Conservation (phyloP, 2,797 vertebrate genomes). For the Distichodus sexfasciatus region DNA sequence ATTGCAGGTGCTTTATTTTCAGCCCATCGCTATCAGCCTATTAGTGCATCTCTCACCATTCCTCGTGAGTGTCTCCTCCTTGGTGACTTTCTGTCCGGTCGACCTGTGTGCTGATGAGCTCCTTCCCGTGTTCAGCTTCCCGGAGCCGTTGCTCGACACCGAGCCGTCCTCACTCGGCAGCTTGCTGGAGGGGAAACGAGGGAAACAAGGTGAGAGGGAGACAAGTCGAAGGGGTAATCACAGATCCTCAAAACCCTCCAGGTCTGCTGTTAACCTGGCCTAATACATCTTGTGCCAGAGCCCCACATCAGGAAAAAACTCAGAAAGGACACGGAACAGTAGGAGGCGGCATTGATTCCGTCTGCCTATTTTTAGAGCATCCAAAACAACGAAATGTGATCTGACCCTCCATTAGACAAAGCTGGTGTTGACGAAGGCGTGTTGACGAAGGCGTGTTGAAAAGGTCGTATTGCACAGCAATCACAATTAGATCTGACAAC, state of each 20-base stretch:
- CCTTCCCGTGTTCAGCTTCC: constrained; percentile 87
- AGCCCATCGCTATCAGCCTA: constrained; percentile 21
- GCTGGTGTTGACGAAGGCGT: not conserved
- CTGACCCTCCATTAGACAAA: not conserved
- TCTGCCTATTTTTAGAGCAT: not conserved
- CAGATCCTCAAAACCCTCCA: constrained; percentile 35
- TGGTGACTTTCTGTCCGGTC: constrained; percentile 78
- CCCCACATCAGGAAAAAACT: not conserved
- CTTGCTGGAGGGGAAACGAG: constrained; percentile 90
- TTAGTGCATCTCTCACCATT: constrained; percentile 74
- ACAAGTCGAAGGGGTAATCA: constrained; percentile 24
- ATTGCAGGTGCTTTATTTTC: no score
- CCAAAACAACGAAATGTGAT: not conserved
- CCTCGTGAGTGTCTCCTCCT: constrained; percentile 87
- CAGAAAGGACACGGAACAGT: not conserved
- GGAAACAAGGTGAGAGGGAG: constrained; percentile 76
- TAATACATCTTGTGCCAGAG: no score
- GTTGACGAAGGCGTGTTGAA: no score
- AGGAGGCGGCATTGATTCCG: not conserved
- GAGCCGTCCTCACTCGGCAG: constrained; percentile 93
- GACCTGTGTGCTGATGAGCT: constrained; percentile 84
- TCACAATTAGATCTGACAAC: no score
- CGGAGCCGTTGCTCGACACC: constrained; percentile 89
- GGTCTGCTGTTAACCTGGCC: constrained; percentile 39
- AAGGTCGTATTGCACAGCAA: no score